phyloP scores from a whole-genome alignment of 1,140 invertebrate species.

The Colletes latitarsis region DNA sequence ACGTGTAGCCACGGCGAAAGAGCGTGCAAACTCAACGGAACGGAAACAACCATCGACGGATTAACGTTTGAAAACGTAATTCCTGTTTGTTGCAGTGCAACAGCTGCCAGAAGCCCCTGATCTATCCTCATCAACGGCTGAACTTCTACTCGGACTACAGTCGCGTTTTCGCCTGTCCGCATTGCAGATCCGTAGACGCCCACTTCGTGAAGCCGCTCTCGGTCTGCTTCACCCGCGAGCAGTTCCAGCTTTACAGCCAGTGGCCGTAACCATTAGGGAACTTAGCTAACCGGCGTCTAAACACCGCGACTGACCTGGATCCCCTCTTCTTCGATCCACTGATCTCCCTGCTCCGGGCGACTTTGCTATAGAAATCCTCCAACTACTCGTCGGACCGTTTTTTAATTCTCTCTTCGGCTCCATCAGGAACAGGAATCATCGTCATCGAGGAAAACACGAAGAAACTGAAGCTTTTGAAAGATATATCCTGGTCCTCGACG shows the following conservation, averaged over 20 bases:
- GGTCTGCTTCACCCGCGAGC: slow-evolving; percentile 89
- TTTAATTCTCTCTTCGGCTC: slow-evolving; percentile 20
- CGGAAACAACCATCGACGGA: background rate
- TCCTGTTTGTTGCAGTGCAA: slow-evolving; percentile 88
- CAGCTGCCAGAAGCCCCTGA: slow-evolving; percentile 92
- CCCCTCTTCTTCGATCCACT: slow-evolving; percentile 71
- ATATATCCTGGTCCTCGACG: background rate
- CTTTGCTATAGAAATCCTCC: slow-evolving; percentile 66
- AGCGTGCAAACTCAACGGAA: too few species aligned
- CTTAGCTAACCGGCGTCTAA: slow-evolving; percentile 69
- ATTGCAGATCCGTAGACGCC: slow-evolving; percentile 93
- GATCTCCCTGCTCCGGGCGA: slow-evolving; percentile 73
- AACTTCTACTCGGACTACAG: slow-evolving; percentile 98
- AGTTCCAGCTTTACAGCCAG: slow-evolving; percentile 86
- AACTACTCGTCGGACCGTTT: slow-evolving; percentile 35
- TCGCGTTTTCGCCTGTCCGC: slow-evolving; percentile 93
- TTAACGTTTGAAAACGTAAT: slow-evolving; percentile 3
- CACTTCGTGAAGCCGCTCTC: slow-evolving; percentile 96
- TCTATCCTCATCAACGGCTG: slow-evolving; percentile 92
- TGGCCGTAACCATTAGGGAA: slow-evolving; percentile 89
- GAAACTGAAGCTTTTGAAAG: background rate
- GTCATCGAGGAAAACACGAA: background rate
- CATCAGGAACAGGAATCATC: background rate
- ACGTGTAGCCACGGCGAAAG: too few species aligned
- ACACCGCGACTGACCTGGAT: slow-evolving; percentile 49